Base-by-base conservation (phyloP, 2,113 vertebrate genomes). In the Patagioenas fasciata region DNA sequence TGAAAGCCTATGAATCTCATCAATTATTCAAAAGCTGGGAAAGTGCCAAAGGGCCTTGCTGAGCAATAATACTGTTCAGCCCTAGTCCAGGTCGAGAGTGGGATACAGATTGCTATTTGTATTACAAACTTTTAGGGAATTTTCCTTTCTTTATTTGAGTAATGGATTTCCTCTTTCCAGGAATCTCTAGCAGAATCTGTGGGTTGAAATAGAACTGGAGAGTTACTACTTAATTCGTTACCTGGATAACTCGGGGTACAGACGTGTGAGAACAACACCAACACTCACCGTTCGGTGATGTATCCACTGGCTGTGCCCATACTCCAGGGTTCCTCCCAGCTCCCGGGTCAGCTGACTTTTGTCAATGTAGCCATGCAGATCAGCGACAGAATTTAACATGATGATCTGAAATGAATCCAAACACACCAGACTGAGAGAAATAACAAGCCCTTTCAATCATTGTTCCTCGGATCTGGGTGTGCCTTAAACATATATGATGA, bases 271-370 rank as follows among this genome's bases (percentile, higher is more conserved):
- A 34, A 4, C 42, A 36, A 1, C 13, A 42, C 3, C 64, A 56
- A 20, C 79, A 98, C 99, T 99, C 96, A 99, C 99, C 2, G 99
- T 99, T 53, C 99, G 97, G 94, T 99, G 99, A 58, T 98, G 99
- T 86, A 99, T 99, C 99, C 99, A 99, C 80, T 99, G 99, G 79
- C 98, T 98, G 96, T 99, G 99, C 74, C 97, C 98, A 57, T 99
- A 99, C 70, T 99, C 99, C 97, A 99, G 95, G 67, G 97, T 98
- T 47, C 99, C 99, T 71, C 99, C 99, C 26, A 99, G 95, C 83
- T 99, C 99, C 71, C 95, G 97, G 1, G 99, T 99, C 96, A 99
- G 98, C 94, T 99, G 99, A 6, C 97, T 98, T 97, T 98, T 99
- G 87, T 99, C 99, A 85, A 99, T 98, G 86, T 99, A 99, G 80